These are phyloP conservation scores for Chymomyza caudatula DNA, from an alignment of 2,888 invertebrate genomes.

Conservation along the genomic window DNA sequence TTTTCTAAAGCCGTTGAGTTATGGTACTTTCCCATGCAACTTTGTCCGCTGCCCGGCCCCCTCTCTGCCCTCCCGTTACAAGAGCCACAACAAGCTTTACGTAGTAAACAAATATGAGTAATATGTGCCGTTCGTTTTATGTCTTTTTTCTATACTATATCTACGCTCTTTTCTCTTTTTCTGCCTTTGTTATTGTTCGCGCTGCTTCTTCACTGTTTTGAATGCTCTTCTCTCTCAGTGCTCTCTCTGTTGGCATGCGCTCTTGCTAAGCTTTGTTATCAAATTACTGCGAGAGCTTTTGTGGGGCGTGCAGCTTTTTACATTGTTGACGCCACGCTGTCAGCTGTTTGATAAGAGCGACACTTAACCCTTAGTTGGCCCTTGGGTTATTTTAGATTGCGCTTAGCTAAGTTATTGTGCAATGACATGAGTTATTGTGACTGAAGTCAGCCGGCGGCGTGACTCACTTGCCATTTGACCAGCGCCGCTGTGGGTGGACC, in stretches of 20 bases:
- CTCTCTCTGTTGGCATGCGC: slow-evolving; percentile 34
- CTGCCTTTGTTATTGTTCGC: slow-evolving; percentile 34
- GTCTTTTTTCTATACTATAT: not conserved
- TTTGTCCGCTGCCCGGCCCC: not conserved
- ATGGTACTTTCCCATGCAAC: slow-evolving; percentile 14
- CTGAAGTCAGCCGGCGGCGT: slow-evolving; percentile 48
- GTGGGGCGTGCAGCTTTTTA: slow-evolving; percentile 12
- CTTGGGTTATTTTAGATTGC: not conserved
- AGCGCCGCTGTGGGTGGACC: slow-evolving; percentile 56
- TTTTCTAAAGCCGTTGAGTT: not conserved
- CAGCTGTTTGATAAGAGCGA: slow-evolving; percentile 55
- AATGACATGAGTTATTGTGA: slow-evolving; percentile 50
- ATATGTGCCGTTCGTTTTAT: not conserved
- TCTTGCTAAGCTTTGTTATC: slow-evolving; percentile 55
- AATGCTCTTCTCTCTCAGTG: slow-evolving; percentile 5
- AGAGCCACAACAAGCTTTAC: not conserved
- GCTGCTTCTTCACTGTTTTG: not conserved
- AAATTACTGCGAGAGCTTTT: slow-evolving; percentile 23
- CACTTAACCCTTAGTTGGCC: slow-evolving; percentile 57
- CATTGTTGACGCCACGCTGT: not conserved
- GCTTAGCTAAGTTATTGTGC: slow-evolving; percentile 22
- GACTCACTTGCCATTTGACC: slow-evolving; percentile 61
- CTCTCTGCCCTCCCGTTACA: not conserved
- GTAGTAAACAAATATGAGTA: slow-evolving; percentile 33
- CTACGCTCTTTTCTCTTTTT: not conserved